Evolutionary conservation across 2,797 vertebrate genomes (phyloP).

Genomic region (Sylvilagus floridanus): DNA sequence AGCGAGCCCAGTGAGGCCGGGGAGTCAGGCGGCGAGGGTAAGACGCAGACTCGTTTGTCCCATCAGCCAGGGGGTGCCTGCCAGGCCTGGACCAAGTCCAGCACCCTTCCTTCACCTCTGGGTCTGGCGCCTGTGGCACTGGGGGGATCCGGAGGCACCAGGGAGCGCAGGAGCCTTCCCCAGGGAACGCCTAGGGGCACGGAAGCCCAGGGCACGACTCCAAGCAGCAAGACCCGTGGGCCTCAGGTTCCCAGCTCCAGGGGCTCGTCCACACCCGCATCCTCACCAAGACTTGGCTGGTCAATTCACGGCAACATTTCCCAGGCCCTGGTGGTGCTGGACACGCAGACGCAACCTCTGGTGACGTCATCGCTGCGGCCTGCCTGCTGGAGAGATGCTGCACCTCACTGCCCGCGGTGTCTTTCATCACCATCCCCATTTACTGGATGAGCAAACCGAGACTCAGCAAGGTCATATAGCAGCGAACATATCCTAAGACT

Average conservation of each 20-base stretch:
- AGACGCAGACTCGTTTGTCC: background rate
- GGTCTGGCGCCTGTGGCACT: too few species aligned
- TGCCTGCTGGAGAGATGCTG: background rate
- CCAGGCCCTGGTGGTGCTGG: background rate
- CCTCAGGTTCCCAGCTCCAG: background rate
- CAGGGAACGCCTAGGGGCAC: background rate
- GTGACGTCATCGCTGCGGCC: background rate
- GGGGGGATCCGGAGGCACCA: background rate
- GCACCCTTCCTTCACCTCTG: background rate
- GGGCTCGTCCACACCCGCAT: background rate
- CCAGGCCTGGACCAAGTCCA: background rate
- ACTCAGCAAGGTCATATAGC: background rate
- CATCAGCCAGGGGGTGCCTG: background rate
- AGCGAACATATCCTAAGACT: background rate
- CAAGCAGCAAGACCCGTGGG: background rate
- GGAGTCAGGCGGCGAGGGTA: fast-evolving
- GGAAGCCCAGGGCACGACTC: background rate
- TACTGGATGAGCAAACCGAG: slow-evolving; percentile 31
- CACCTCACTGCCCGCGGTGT: background rate
- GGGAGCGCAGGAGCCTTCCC: background rate
- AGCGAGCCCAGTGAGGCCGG: fast-evolving
- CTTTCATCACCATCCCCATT: background rate
- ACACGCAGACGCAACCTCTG: background rate
- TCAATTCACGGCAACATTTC: background rate
- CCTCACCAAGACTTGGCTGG: background rate